A percentile compares a stretch with the other conserved stretches of the same genome.
These are phyloP conservation scores for Scomberomorus guttatus DNA, from an alignment of 2,797 vertebrate genomes.

Conservation along the genomic window DNA sequence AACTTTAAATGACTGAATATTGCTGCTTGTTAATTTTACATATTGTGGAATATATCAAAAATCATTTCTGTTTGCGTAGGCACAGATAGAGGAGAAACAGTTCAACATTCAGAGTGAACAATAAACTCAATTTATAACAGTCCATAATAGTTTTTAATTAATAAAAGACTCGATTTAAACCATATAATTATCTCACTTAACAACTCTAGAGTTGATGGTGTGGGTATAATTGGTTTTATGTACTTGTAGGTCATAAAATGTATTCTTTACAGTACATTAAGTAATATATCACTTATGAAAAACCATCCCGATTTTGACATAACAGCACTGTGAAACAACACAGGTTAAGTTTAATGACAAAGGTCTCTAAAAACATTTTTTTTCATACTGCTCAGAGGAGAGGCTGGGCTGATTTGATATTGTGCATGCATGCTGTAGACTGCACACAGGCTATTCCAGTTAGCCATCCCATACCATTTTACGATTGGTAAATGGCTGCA, in stretches of 20 bases:
- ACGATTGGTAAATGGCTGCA: neutral
- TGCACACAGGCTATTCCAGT: neutral
- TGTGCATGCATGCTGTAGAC: neutral
- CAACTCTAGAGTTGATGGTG: slow-evolving; percentile 19
- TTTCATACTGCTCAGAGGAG: neutral
- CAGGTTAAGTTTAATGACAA: neutral
- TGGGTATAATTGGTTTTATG: slow-evolving; percentile 44
- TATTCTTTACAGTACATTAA: slow-evolving; percentile 39
- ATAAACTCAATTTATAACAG: slow-evolving; percentile 62
- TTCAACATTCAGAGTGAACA: slow-evolving; percentile 13
- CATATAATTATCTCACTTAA: slow-evolving; percentile 18
- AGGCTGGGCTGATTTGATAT: neutral
- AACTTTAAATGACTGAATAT: slow-evolving; percentile 47
- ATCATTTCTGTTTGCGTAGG: neutral
- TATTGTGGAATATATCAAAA: slow-evolving; percentile 26
- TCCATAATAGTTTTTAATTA: slow-evolving; percentile 84
- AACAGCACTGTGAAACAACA: slow-evolving; percentile 12
- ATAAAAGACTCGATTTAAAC: slow-evolving; percentile 42
- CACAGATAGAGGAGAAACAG: neutral
- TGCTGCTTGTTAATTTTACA: slow-evolving; percentile 79
- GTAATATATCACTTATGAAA: slow-evolving; percentile 18
- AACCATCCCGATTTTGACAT: neutral
- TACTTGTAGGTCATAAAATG: slow-evolving; percentile 42
- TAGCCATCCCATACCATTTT: neutral
- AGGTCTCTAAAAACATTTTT: neutral